Base-by-base conservation (phyloP, 1,140 invertebrate species). In the Pseudomyrmex pallidus region DNA sequence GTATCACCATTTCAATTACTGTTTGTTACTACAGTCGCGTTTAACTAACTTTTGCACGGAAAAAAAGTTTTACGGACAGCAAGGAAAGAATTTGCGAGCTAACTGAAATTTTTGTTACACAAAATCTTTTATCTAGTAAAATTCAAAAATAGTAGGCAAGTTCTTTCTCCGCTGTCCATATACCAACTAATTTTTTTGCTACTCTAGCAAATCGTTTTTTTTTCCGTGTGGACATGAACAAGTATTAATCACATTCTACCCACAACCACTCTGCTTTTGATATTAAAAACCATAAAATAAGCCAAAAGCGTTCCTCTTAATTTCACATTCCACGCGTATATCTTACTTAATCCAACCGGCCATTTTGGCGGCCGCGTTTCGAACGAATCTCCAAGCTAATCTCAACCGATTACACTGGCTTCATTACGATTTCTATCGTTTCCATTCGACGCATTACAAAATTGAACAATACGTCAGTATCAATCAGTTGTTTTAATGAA, bases 371-470 rank as follows among this genome's bases (percentile, higher is more conserved):
- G n/a, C 0, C 7, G 8, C n/a, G 50, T 22, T 74, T 74, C 4
- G 13, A n/a, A 5, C 13, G 22, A 46, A 56, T 12, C 5, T 44
- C 8, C 3, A 20, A 66, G n/a, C 1, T 67, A 77, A 77, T 77
- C 54, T 9, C 4, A 12, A 77, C 67, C 4, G 12, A 77, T 77
- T 67, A 67, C 67, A 35, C 12, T 44, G 8, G 10, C 15, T 63
- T 13, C 20, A 52, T 76, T 25, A 15, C 56, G 74, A 76, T 8
- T 76, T 68, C 57, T 20, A 76, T 52, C 22, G 66, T 61, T 77
- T 56, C 9, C 52, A 4, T 35, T 10, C 15, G 57, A 78, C 3
- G 10, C 15, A 54, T 2, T 57, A 57, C 13, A 10, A 20, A 46
- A 67, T 17, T 5, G 8, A 22, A 5, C 10, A 9, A 1, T 13